Evolutionary conservation across 2,113 vertebrate genomes (phyloP).

Genomic region (Silurus asotus): DNA sequence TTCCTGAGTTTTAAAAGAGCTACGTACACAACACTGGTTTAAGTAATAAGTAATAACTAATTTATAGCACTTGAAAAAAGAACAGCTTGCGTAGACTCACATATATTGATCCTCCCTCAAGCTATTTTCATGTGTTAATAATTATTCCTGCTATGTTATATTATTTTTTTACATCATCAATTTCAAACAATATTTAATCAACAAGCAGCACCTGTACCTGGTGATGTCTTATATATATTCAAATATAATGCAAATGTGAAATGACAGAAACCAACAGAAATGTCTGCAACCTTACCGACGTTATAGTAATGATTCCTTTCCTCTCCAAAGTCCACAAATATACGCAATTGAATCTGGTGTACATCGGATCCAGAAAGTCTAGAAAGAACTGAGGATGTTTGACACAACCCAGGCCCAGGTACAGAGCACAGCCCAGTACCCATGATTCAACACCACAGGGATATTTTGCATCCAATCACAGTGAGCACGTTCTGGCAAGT

Average conservation of each 20-base stretch:
- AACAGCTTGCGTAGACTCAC: neutral
- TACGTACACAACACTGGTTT: no score
- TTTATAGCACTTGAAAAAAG: neutral
- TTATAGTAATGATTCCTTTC: neutral
- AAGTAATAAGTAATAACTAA: neutral
- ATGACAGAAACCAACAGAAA: neutral
- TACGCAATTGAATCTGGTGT: neutral
- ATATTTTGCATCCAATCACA: slow-evolving; percentile 65
- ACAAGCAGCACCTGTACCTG: neutral
- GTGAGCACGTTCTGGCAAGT: slow-evolving; percentile 55
- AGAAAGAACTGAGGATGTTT: neutral
- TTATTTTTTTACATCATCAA: neutral
- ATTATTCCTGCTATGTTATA: neutral
- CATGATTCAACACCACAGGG: slow-evolving; percentile 66
- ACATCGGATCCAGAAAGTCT: neutral
- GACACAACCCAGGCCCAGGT: slow-evolving; percentile 8
- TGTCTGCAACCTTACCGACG: neutral
- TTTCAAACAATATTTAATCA: neutral
- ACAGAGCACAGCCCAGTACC: slow-evolving; percentile 51
- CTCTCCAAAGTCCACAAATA: neutral
- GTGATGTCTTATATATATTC: neutral
- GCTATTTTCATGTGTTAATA: neutral
- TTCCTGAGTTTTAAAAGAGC: no score
- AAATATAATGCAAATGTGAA: neutral
- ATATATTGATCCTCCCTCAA: no score